Percentiles rank a stretch among this genome's conserved stretches.
Evolutionary conservation across 2,888 invertebrate species (phyloP).

Genomic region (Onthophagus sagittarius): DNA sequence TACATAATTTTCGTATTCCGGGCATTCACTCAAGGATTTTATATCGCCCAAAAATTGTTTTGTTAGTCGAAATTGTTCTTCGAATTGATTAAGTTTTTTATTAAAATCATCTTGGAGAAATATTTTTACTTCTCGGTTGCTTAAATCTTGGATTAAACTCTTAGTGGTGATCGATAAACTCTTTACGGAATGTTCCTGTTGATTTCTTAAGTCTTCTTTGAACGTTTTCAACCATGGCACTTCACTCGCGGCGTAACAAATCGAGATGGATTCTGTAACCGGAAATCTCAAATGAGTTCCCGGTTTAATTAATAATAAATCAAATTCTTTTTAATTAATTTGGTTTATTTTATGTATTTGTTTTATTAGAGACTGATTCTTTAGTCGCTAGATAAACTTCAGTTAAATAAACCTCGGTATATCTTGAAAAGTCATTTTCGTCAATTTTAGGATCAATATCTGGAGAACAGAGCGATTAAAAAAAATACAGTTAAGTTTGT

Average conservation of each 20-base stretch:
- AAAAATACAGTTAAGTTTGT: too few relatives aligned
- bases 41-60: background rate
- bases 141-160: background rate
- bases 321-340: background rate
- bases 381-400: too few relatives aligned
- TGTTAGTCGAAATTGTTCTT: background rate
- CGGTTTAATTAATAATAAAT: constrained; percentile 25
- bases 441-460: too few relatives aligned
- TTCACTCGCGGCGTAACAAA: background rate
- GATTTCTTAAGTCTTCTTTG: background rate
- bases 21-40: background rate
- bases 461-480: too few relatives aligned
- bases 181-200: background rate
- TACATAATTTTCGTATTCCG: background rate
- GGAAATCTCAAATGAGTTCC: constrained; percentile 48
- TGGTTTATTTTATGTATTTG: background rate
- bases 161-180: background rate
- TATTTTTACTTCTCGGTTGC: background rate
- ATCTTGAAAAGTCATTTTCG: too few relatives aligned
- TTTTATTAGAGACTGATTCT: too few relatives aligned
- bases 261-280: constrained; percentile 34
- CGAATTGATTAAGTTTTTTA: background rate
- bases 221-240: background rate
- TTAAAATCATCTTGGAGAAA: background rate
- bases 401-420: too few relatives aligned